Base-by-base conservation (phyloP, 1,140 invertebrate species). In the Papilio xuthus region DNA sequence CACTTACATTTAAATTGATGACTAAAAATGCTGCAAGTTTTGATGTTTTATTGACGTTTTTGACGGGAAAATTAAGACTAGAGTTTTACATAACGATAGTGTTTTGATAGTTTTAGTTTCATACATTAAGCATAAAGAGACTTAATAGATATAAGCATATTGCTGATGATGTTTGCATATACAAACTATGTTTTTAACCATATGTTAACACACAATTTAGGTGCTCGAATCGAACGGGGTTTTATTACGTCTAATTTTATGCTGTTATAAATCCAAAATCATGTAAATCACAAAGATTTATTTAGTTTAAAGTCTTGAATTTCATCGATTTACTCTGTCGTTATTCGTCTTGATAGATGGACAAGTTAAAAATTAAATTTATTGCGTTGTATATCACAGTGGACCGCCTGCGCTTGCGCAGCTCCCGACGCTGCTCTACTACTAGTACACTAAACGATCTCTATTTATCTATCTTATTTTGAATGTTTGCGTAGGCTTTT, bases 271-370 rank as follows among this genome's bases (percentile, higher is more conserved):
- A 67, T 67, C 32, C 13, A 67, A 67, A 67, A 67, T 67, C 23
- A 67, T 26, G 26, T 73, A 73, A 28, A 42, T 73, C 71, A 73
- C n/a, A 73, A 26, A 73, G 71, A 73, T 73, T 73, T 73, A 73
- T 73, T 42, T 26, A 73, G 20, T 42, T 47, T 44, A 47, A 42
- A 26, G 42, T 26, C n/a, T 73, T 73, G 20, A 73, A 20, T 73
- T 26, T 47, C 37, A 50, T 73, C 41, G 71, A 73, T 42, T 73
- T 73, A 50, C 42, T 50, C 18, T 42, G 32, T 73, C 71, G 37
- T 26, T 47, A 73, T 73, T 73, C 20, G 71, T 44, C 37, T 73
- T 73, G 71, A 73, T 47, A 13, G 71, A 73, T 73, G 71, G 42
- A 47, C 41, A 42, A 73, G 37, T 73, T 73, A 73, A 73, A 73